Evolutionary conservation across 2,888 invertebrate genomes (phyloP).

Genomic region (Caenorhabditis sp.): DNA sequence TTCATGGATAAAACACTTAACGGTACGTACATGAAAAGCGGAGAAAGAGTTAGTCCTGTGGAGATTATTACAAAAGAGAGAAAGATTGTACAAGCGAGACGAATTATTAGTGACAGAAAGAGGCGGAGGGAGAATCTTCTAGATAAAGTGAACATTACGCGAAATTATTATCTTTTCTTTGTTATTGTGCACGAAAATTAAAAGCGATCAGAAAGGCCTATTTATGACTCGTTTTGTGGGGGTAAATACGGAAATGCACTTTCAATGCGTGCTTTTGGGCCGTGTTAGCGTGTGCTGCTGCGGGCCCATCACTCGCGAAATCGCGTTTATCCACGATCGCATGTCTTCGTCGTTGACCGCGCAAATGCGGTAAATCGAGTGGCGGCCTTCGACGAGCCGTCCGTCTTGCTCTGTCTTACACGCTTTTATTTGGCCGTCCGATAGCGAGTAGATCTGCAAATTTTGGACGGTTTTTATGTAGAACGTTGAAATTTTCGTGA

Average conservation of each 20-base stretch:
- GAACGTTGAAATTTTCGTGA: background rate
- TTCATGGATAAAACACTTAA: no score
- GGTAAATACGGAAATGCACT: background rate
- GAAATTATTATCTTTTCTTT: background rate
- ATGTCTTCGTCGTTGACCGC: conserved; percentile 85
- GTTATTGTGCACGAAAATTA: conserved; percentile 11
- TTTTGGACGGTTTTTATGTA: no score
- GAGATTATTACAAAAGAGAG: background rate
- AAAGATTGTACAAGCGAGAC: conserved; percentile 2
- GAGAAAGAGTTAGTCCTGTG: no score
- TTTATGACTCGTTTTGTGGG: conserved; percentile 22
- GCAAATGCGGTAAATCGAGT: conserved; percentile 87
- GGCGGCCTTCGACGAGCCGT: conserved; percentile 87
- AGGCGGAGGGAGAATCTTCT: no score
- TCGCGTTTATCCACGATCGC: conserved; percentile 66
- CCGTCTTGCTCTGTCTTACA: conserved; percentile 84
- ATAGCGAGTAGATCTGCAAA: conserved; percentile 66
- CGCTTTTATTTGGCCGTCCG: conserved; percentile 67
- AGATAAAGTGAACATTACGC: background rate
- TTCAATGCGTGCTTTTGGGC: conserved; percentile 65
- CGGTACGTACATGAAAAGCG: no score
- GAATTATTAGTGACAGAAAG: conserved; percentile 8
- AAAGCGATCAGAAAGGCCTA: conserved; percentile 12
- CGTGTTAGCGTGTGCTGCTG: conserved; percentile 54
- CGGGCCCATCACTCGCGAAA: conserved; percentile 51